Percentiles rank a stretch among this genome's conserved stretches.
phyloP scores from a whole-genome alignment of 2,888 invertebrate species.

The Drosophila imparisetae region DNA sequence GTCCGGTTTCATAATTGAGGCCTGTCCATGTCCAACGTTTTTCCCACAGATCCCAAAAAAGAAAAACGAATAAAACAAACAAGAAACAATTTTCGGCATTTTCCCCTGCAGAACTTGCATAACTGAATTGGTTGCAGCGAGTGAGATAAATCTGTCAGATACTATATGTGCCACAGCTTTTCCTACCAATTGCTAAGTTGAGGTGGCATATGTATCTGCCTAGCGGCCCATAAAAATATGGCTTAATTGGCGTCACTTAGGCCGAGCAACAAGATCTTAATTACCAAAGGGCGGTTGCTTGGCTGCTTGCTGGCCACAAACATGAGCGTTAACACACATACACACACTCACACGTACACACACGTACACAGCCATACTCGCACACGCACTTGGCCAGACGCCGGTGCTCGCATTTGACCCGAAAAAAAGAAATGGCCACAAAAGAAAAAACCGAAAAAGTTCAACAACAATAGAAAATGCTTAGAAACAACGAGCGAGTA shows the following conservation, averaged over 20 bases:
- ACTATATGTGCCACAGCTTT: slow-evolving; percentile 27
- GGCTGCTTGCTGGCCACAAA: slow-evolving; percentile 14
- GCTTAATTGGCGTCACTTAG: slow-evolving; percentile 77
- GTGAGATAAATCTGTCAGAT: slow-evolving; percentile 31
- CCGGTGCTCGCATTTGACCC: slow-evolving; percentile 55
- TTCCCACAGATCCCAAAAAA: slow-evolving; percentile 42
- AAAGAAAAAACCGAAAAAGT: slow-evolving; percentile 48
- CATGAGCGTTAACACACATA: slow-evolving; percentile 7
- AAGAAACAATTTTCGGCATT: slow-evolving; percentile 43
- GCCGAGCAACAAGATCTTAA: slow-evolving; percentile 63
- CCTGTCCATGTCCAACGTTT: slow-evolving; percentile 40
- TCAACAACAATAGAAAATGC: slow-evolving; percentile 57
- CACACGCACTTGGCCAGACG: slow-evolving; percentile 28
- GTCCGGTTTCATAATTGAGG: slow-evolving; percentile 59
- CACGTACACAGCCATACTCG: not conserved
- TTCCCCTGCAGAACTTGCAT: slow-evolving; percentile 64
- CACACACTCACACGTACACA: not conserved
- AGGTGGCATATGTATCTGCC: slow-evolving; percentile 9
- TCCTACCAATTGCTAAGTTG: slow-evolving; percentile 11
- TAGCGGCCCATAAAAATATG: slow-evolving; percentile 57
- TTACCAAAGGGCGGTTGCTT: slow-evolving; percentile 52
- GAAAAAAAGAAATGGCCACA: slow-evolving; percentile 49
- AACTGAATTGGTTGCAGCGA: slow-evolving; percentile 34
- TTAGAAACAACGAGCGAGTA: slow-evolving; percentile 43
- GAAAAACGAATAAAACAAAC: slow-evolving; percentile 32